Percentiles rank a stretch among this genome's conserved stretches.
Conservation (phyloP, 2,797 vertebrate species). For the Oreonectes daqikongensis region DNA sequence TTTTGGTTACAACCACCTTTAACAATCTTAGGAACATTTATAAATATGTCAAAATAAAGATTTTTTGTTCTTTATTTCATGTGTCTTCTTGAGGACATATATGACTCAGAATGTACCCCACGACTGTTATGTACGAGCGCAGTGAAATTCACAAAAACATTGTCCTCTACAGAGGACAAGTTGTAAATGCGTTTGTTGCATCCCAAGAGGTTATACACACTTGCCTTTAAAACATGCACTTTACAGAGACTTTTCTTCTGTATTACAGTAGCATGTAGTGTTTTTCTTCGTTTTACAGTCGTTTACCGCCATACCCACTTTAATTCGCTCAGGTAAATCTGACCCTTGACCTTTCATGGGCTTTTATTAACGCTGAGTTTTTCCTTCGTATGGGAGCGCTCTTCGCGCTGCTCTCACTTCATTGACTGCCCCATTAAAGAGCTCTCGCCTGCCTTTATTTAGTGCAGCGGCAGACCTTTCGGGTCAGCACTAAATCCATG, state of each 20-base stretch:
- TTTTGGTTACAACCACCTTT: too few relatives aligned
- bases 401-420: background rate
- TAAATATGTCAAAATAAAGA: too few relatives aligned
- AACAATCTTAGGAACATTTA: too few relatives aligned
- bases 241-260: background rate
- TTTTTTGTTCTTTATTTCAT: background rate
- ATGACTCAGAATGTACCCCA: background rate
- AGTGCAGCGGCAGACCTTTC: slow-evolving; percentile 16
- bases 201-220: background rate
- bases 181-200: background rate
- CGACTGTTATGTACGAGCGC: too few relatives aligned
- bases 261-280: background rate
- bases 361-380: background rate
- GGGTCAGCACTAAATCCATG: slow-evolving; percentile 10
- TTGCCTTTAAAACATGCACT: background rate
- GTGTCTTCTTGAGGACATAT: background rate
- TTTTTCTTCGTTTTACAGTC: background rate
- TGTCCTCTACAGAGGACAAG: background rate
- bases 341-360: slow-evolving; percentile 1
- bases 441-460: slow-evolving; percentile 13
- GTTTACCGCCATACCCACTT: background rate
- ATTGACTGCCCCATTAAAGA: slow-evolving; percentile 21
- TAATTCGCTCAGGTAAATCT: background rate
- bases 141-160: too few relatives aligned
- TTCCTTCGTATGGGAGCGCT: background rate